phyloP scores from a whole-genome alignment of 2,113 vertebrate species.

The Brachirus orientalis region DNA sequence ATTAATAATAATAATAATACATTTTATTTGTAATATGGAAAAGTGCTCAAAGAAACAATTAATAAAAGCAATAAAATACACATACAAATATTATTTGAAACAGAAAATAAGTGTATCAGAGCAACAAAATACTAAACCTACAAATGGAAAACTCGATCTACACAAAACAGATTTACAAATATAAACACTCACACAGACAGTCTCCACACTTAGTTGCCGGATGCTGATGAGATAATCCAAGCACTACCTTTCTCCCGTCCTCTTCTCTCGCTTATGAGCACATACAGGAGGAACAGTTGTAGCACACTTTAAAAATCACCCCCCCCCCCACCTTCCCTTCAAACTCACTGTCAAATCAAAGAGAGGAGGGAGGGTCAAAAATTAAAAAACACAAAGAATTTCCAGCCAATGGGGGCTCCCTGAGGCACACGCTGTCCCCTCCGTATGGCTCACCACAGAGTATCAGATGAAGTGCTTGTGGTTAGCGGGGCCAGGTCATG shows the following conservation, averaged over 20 bases:
- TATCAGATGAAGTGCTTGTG: constrained; percentile 85
- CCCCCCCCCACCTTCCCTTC: constrained; percentile 54
- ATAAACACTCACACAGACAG: constrained; percentile 67
- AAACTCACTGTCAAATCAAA: constrained; percentile 72
- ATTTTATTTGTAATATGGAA: no score
- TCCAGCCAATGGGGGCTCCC: constrained; percentile 73
- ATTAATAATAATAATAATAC: no score
- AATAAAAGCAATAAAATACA: no score
- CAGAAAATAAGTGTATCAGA: no score
- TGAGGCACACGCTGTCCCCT: constrained; percentile 67
- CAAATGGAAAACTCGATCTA: not conserved
- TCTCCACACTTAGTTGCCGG: constrained; percentile 9
- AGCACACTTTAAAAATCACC: constrained; percentile 69
- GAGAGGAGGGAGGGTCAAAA: constrained; percentile 61
- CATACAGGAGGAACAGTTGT: constrained; percentile 33
- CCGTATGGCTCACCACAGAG: constrained; percentile 74
- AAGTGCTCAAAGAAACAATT: no score
- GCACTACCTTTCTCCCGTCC: constrained; percentile 42
- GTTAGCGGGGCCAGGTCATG: constrained; percentile 77
- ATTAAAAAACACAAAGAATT: constrained; percentile 55
- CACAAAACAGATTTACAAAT: not conserved
- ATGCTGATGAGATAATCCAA: constrained; percentile 15
- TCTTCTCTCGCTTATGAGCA: constrained; percentile 38
- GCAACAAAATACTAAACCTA: not conserved
- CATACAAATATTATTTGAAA: no score